Evolutionary conservation across 2,797 vertebrate species (phyloP).

Genomic region (Leuciscus waleckii): DNA sequence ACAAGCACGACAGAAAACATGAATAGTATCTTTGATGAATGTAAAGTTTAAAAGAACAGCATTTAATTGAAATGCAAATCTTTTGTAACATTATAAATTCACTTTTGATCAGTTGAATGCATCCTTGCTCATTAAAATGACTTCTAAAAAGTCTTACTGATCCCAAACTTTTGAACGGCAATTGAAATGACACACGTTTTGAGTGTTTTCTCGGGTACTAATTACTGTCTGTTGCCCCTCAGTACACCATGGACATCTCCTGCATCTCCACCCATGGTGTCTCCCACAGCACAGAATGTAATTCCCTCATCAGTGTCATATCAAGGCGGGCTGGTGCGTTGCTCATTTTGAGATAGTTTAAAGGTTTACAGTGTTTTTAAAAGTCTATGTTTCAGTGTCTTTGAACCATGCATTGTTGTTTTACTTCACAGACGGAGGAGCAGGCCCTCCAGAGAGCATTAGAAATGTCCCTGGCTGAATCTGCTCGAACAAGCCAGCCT

Average conservation of each 20-base stretch:
- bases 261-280: constrained; percentile 65
- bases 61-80: background rate
- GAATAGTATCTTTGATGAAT: background rate
- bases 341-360: constrained; percentile 47
- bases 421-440: constrained; percentile 86
- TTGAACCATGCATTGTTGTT: constrained; percentile 40
- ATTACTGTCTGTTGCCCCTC: constrained; percentile 40
- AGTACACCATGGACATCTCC: constrained; percentile 65
- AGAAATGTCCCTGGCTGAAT: constrained; percentile 93
- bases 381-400: background rate
- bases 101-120: background rate
- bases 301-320: constrained; percentile 76
- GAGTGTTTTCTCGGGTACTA: background rate
- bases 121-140: background rate
- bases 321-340: constrained; percentile 78
- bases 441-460: constrained; percentile 94
- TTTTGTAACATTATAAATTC: background rate
- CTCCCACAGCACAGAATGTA: constrained; percentile 71
- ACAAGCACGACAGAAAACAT: background rate
- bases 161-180: background rate
- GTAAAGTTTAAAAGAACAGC: background rate
- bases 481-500: constrained; percentile 66
- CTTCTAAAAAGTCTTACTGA: background rate
- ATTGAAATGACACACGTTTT: background rate
- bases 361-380: constrained; percentile 12